Evolutionary conservation across 1,140 invertebrate species (phyloP), one percentile per base, ranked within the genome.

Genomic region (Galendromus occidentalis): DNA sequence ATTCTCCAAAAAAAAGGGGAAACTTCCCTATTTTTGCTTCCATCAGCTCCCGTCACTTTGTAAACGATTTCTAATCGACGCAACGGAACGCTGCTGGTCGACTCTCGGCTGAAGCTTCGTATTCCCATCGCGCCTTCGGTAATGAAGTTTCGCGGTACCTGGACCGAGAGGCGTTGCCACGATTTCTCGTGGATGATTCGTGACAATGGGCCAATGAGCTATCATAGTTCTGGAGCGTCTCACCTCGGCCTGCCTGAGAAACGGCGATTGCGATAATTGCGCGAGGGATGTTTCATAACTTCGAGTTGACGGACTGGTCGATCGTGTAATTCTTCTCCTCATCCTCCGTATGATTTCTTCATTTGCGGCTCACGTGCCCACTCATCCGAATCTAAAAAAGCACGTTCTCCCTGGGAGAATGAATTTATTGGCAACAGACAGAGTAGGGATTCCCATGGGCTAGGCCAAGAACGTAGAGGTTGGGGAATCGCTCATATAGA

Each of bases 251-350:
- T 86, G 82, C 44, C 80, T 80, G 74, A 88, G 83, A 72, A 88
- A 91, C 66, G 84, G 83, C 80, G 0, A 82, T 81, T 25, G 84
- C 78, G 44, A 82, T 78, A 28, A 93, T 84, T 65, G 84, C 81
- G 14, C 78, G 72, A 1, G 89, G 87, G 42, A 92, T 83, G 44
- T 80, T 78, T 88, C 64, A 95, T 79, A 41, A 84, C 81, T 64
- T 84, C 79, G 7, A 95, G 78, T 66, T 89, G 85, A 41, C 87
- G 79, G 1, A 90, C 86, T 77, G 95, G 90, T 69, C 84, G 77
- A 76, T 75, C 65, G 78, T 74, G 12, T 70, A 42, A 44, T 66
- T 71, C 68, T 73, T 69, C 73, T 72, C 72, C 67, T 75, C 72
- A 68, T 73, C 69, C 66, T 71, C 64, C 20, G 69, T 69, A 70